Evolutionary conservation across 2,888 invertebrate species (phyloP).

Genomic region (Altica lythri): DNA sequence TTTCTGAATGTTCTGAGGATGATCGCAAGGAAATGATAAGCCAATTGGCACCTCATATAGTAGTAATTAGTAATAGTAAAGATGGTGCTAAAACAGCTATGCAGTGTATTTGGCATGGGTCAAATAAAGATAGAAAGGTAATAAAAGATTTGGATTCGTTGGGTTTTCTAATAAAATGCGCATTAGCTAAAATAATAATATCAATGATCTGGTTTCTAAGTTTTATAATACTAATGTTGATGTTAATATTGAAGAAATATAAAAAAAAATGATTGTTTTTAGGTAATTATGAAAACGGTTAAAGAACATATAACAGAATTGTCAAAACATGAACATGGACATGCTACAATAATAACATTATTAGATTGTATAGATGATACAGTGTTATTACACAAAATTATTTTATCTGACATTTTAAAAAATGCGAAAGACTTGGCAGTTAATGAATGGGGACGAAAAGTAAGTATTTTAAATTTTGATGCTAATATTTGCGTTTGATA

Average conservation of each 20-base stretch:
- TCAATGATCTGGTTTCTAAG: too few species aligned
- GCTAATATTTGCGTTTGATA: too few species aligned
- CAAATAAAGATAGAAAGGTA: conserved; percentile 77
- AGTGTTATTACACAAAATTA: conserved; percentile 81
- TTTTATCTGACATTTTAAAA: conserved; percentile 71
- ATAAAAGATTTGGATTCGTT: too few species aligned
- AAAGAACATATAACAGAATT: conserved; percentile 83
- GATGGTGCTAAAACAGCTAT: conserved; percentile 82
- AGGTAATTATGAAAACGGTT: conserved; percentile 84
- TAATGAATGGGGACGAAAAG: conserved; percentile 83
- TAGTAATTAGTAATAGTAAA: conserved; percentile 73
- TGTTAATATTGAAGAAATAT: too few species aligned
- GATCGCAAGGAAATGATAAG: conserved; percentile 78
- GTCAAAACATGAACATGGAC: conserved; percentile 85
- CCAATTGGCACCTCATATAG: conserved; percentile 69
- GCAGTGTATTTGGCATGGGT: conserved; percentile 86
- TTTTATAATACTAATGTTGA: too few species aligned
- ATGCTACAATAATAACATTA: conserved; percentile 78
- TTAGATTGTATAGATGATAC: conserved; percentile 94
- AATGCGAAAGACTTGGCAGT: conserved; percentile 71
- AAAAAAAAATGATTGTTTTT: too few species aligned
- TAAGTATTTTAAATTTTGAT: conserved; percentile 56
- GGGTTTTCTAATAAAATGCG: too few species aligned
- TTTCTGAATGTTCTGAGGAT: conserved; percentile 71
- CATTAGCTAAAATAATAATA: too few species aligned